Evolutionary conservation across 1,140 invertebrate species (phyloP), one percentile per base, ranked within the genome.

Genomic region (Yoshiicerus persimilis): DNA sequence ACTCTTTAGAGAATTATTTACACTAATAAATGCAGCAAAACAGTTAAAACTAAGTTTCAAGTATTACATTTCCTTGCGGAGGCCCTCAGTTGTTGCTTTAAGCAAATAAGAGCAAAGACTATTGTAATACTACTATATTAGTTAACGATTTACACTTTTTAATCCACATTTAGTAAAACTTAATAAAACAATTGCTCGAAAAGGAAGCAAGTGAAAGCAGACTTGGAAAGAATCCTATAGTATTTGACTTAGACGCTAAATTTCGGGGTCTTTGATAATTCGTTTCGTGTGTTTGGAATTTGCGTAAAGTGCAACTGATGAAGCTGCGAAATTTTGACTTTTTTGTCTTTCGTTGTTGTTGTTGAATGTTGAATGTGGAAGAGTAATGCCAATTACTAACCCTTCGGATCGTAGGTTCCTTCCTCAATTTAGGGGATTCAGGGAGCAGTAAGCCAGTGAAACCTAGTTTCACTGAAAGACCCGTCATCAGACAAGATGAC

Each of bases 401-500:
- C 87, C 88, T 89, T 89, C 84, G 87, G 90, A 89, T 90, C 90
- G 87, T 88, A 92, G 90, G 87, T 90, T 91, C 89, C 84, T 91
- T 91, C 91, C 90, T 90, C 89, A 88, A 90, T 91, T 89, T 92
- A 92, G 91, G 91, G 84, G 90, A 89, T 80, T 86, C 89, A 39
- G 89, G 64, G 85, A 77, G 32, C 25, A 88, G 66, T 80, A 88
- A 87, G 56, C 87, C 87, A 66, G 89, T 91, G 39, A 91, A 91
- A 87, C 90, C 90, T 84, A 98, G 97, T 88, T 99, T 99, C 94
- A 98, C 97, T 90, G 97, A 98, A 94, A 95, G 98, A 93, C 98
- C 98, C 32, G 94, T 97, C 91, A 99, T 99, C 92, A 95, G 96
- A 93, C 98, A 99, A 94, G 96, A 96, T 89, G 97, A 98, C 90